phyloP scores from a whole-genome alignment of 2,888 invertebrate species.

The Drosophila limbata region DNA sequence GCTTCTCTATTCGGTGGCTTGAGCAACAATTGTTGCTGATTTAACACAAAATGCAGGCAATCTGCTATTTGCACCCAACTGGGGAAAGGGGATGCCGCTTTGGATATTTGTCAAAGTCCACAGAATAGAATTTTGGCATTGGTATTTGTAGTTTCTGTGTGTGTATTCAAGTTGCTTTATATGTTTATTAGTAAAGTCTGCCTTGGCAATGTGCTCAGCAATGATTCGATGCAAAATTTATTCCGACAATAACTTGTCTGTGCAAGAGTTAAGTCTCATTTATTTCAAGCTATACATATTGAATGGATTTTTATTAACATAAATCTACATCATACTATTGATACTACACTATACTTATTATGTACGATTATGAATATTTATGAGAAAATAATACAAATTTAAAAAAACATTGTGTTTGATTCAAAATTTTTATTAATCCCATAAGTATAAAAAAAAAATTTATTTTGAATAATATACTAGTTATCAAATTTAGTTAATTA shows the following conservation, averaged over 20 bases:
- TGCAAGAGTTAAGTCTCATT: constrained; percentile 9
- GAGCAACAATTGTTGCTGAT: constrained; percentile 75
- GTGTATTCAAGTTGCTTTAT: constrained; percentile 35
- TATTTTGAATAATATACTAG: too few species aligned
- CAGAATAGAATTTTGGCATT: constrained; percentile 49
- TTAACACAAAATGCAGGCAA: constrained; percentile 77
- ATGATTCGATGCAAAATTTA: neutral
- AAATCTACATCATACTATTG: too few species aligned
- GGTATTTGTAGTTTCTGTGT: constrained; percentile 9
- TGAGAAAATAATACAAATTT: too few species aligned
- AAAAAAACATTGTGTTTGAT: too few species aligned
- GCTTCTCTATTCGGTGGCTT: constrained; percentile 48
- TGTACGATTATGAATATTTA: too few species aligned
- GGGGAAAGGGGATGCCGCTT: constrained; percentile 37
- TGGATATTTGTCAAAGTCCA: constrained; percentile 72
- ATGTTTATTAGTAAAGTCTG: constrained; percentile 55
- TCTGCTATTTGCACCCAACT: constrained; percentile 40
- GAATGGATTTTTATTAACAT: neutral
- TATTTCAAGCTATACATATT: neutral
- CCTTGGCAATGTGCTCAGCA: constrained; percentile 41
- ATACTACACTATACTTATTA: too few species aligned
- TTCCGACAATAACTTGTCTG: constrained; percentile 25
- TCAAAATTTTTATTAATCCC: too few species aligned
- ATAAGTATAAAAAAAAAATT: too few species aligned
- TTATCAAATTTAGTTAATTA: too few species aligned